phyloP scores from a whole-genome alignment of 2,797 vertebrate genomes.

The Hippoglossus hippoglossus region DNA sequence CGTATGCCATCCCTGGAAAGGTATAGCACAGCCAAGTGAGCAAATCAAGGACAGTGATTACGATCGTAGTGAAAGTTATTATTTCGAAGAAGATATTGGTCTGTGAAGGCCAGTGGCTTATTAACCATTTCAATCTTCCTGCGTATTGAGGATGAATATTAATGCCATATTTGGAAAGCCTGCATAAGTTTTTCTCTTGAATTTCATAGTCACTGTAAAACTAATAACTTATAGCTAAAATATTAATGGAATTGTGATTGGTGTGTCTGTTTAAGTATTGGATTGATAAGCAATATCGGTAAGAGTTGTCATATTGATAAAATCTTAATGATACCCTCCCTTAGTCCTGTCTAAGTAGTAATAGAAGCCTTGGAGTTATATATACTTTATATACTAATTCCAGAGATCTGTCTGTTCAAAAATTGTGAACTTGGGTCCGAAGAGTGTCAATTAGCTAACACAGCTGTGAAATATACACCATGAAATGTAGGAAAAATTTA shows the following conservation, averaged over 20 bases:
- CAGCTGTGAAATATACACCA: too few species aligned
- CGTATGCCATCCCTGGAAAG: conserved; percentile 54
- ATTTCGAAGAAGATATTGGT: conserved; percentile 52
- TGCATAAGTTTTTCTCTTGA: background rate
- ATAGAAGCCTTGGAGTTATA: too few species aligned
- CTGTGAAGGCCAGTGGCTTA: background rate
- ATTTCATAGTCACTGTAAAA: background rate
- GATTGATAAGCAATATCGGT: too few species aligned
- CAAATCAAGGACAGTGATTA: conserved; percentile 62
- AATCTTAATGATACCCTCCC: too few species aligned
- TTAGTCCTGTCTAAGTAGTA: too few species aligned
- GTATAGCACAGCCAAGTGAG: conserved; percentile 43
- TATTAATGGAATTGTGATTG: background rate
- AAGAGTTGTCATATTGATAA: too few species aligned
- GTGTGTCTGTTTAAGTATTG: too few species aligned
- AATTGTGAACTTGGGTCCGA: too few species aligned
- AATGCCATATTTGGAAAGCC: background rate
- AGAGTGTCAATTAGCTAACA: too few species aligned
- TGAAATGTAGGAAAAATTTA: too few species aligned
- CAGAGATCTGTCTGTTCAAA: too few species aligned
- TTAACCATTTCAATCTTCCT: background rate
- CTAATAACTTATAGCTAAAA: background rate
- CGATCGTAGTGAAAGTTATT: conserved; percentile 40
- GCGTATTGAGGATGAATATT: background rate
- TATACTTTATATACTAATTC: too few species aligned